Base-by-base conservation (phyloP, 2,113 vertebrate species). In the Chamaea fasciata region DNA sequence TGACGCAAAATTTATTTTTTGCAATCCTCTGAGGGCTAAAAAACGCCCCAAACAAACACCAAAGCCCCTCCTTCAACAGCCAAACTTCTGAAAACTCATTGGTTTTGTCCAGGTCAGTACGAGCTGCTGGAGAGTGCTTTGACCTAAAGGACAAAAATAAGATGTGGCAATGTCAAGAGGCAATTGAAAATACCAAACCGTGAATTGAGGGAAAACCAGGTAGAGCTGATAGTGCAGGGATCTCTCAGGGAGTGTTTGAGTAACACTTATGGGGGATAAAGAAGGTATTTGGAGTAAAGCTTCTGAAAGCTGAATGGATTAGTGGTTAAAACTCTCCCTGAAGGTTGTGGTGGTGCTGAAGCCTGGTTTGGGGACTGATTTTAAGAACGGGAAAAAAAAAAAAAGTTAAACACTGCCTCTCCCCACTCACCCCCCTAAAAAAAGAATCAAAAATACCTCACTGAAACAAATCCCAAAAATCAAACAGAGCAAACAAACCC, bases 41-140 rank as follows among this genome's bases (percentile, higher is more conserved):
- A 62, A 52, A 8, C 30, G 3, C 1, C 6, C 24, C 39, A 37
- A 37, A 24, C 24, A 11, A 60, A 20, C 37, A 33, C 23, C 17
- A 33, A 46, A 44, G 11, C 0, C 6, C 8, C 6, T 9, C 6
- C 26, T 33, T n/a, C 15, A 84, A 4, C 6, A n/a, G 6, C 26
- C 22, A 49, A 81, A 33, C n/a, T 7, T 78, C 5, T 76, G 3
- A 39, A n/a, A n/a, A 15, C 12, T 75, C 28, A 4, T 3, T 49
- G 18, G 8, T 35, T 39, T 37, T 53, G 26, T 57, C 50, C 23
- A 37, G 42, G 56, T 70, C n/a, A 42, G 11, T 35, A 9, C 27
- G 35, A 55, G 21, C 31, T 50, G 18, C 53, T 91, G 39, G 20
- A n/a, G 23, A 30, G 28, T 31, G 55, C 30, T 83, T 57, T 53